These are phyloP conservation scores for Stylophora pistillata DNA, from an alignment of 64 coral and sea anemone genomes.

Conservation along the genomic window DNA sequence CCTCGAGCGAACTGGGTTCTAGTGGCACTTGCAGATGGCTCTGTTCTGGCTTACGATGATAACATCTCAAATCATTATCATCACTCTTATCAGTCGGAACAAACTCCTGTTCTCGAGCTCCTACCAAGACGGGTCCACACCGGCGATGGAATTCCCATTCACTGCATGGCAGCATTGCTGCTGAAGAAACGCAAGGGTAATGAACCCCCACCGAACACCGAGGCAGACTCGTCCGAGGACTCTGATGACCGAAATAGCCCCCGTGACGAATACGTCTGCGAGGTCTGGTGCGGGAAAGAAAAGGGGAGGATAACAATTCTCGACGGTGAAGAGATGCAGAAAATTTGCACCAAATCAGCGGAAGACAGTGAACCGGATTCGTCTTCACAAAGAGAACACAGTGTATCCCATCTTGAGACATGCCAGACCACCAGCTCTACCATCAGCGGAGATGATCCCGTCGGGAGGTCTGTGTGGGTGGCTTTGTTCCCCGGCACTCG, in stretches of 20 bases:
- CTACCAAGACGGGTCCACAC: slow-evolving; percentile 71
- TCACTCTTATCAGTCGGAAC: slow-evolving; percentile 21
- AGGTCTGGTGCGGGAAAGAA: slow-evolving; percentile 95
- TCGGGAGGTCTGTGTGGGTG: slow-evolving; percentile 85
- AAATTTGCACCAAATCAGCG: slow-evolving; percentile 69
- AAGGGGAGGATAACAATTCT: slow-evolving; percentile 84
- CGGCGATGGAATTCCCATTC: slow-evolving; percentile 81
- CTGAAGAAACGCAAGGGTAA: slow-evolving; percentile 50
- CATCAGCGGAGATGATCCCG: slow-evolving; percentile 36
- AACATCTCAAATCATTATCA: slow-evolving; percentile 91
- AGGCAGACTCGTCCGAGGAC: slow-evolving; percentile 18
- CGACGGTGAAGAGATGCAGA: slow-evolving; percentile 78
- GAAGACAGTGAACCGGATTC: slow-evolving; percentile 85
- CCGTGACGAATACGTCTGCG: slow-evolving; percentile 73
- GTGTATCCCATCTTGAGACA: slow-evolving; percentile 90
- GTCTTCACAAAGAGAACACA: slow-evolving; percentile 68
- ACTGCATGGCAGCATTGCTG: slow-evolving; percentile 81
- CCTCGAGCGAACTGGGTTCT: slow-evolving; percentile 92
- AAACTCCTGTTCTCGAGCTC: slow-evolving; percentile 66
- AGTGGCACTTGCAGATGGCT: slow-evolving; percentile 78
- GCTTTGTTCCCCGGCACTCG: slow-evolving; percentile 90
- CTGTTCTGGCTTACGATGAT: slow-evolving; percentile 86
- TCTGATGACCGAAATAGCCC: slow-evolving; percentile 37
- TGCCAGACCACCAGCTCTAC: slow-evolving; percentile 18
- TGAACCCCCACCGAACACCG: neutral